Conservation (phyloP, 2,888 invertebrate species). For the Tortricodes alternella region DNA sequence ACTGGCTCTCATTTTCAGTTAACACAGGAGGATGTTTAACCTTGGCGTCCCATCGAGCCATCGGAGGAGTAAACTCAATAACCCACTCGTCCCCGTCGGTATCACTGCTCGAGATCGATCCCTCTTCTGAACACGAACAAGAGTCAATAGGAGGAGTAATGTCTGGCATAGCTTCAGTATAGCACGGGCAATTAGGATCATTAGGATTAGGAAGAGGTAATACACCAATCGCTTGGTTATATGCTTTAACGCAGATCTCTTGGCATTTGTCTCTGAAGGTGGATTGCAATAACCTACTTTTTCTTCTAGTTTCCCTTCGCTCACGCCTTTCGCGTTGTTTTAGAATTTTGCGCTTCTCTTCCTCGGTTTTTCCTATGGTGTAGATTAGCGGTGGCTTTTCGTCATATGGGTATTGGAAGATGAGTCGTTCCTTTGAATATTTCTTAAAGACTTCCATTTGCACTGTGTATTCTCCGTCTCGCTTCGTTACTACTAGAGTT, state of each 20-base stretch:
- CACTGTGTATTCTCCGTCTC: slow-evolving; percentile 69
- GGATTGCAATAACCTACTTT: slow-evolving; percentile 66
- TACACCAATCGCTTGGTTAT: slow-evolving; percentile 73
- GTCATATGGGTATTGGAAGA: slow-evolving; percentile 72
- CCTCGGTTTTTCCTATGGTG: slow-evolving; percentile 69
- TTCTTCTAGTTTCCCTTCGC: slow-evolving; percentile 69
- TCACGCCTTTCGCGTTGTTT: slow-evolving; percentile 65
- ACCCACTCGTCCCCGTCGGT: slow-evolving; percentile 75
- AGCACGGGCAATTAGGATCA: slow-evolving; percentile 68
- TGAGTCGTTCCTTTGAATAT: slow-evolving; percentile 68
- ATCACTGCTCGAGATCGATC: slow-evolving; percentile 61
- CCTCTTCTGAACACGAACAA: slow-evolving; percentile 72
- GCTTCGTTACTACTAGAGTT: slow-evolving; percentile 62
- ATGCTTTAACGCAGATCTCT: slow-evolving; percentile 76
- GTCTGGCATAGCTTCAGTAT: slow-evolving; percentile 42
- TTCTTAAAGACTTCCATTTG: slow-evolving; percentile 77
- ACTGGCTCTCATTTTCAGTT: slow-evolving; percentile 57
- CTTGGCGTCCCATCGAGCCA: slow-evolving; percentile 63
- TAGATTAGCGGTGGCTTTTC: slow-evolving; percentile 70
- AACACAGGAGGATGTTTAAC: slow-evolving; percentile 60
- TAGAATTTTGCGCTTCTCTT: slow-evolving; percentile 61
- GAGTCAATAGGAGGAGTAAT: slow-evolving; percentile 64
- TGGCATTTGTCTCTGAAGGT: slow-evolving; percentile 73
- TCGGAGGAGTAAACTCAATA: slow-evolving; percentile 72
- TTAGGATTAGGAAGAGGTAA: slow-evolving; percentile 67